Evolutionary conservation across 2,797 vertebrate genomes (phyloP).

Genomic region (Falco cherrug): DNA sequence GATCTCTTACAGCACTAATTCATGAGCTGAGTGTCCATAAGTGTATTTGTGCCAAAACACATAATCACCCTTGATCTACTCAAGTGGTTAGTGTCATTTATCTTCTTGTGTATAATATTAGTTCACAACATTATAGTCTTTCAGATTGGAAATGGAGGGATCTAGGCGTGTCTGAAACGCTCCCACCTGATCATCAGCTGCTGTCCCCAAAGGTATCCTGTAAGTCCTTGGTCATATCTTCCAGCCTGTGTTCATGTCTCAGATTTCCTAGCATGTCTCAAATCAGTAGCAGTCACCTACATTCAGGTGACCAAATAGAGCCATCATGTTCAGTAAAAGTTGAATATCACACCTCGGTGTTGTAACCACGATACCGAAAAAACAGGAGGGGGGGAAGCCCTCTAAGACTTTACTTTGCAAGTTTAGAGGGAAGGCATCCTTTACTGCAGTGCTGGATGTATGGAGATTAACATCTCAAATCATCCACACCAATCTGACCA

Average conservation of each 20-base stretch:
- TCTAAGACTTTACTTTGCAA: too few species aligned
- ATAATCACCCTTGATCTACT: background rate
- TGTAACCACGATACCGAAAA: background rate
- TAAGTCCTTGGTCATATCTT: background rate
- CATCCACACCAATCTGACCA: too few species aligned
- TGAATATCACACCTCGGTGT: background rate
- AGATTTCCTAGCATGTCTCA: background rate
- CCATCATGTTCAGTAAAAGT: background rate
- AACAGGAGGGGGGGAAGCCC: too few species aligned
- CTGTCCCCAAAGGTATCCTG: background rate
- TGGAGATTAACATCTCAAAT: too few species aligned
- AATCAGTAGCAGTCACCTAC: background rate
- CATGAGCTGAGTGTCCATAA: background rate
- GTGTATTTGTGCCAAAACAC: background rate
- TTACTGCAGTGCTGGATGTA: too few species aligned
- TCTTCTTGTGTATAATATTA: background rate
- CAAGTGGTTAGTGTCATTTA: background rate
- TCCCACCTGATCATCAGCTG: background rate
- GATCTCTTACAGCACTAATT: background rate
- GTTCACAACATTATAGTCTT: background rate
- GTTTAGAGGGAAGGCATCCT: too few species aligned
- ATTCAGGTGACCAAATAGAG: background rate
- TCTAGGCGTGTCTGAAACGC: background rate
- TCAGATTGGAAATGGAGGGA: background rate
- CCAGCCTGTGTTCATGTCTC: background rate